Base-by-base conservation (phyloP, 2,888 invertebrate species). In the Cephus spinipes region DNA sequence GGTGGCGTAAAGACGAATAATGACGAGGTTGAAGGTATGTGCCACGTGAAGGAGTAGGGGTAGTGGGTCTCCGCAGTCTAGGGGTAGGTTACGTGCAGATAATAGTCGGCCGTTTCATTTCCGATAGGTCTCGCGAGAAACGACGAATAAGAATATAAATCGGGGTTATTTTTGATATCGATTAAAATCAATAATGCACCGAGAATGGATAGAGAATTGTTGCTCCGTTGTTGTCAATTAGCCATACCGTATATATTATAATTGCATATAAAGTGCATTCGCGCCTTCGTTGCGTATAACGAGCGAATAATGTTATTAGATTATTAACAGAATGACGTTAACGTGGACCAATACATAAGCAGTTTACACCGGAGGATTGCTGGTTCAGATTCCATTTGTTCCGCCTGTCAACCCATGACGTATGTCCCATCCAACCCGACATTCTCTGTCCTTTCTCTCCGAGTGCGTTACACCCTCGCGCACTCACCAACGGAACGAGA, bases 321-420 rank as follows among this genome's bases (percentile, higher is more conserved):
- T 88, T 85, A 87, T 85, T 85, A 86, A 83, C 86, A 85, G 83
- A 55, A 83, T 85, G 87, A 88, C 85, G 68, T 75, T 68, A 23
- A 12, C 36, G 30, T n/a, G 71, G 77, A 68, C 23, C 84, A 80
- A 86, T 86, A 86, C 79, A 85, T 87, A 89, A 89, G 89, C 89
- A 88, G 88, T 87, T 89, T 88, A 87, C 85, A 85, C 85, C 84
- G 81, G 83, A 88, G 91, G 87, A 90, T 89, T 89, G 91, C 91
- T 91, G 88, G 89, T 91, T 90, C 91, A 91, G 90, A 90, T 91
- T 91, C 91, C 90, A 91, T 91, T 91, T 90, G 91, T 91, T 91
- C 91, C 91, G 90, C 89, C 87, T 90, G 91, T 91, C 91, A 89
- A 82, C 85, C 85, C 87, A 87, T 91, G 91, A 91, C 90, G 86